These are phyloP conservation scores for Apodemia mormo DNA, from an alignment of 2,888 invertebrate genomes.

Conservation along the genomic window DNA sequence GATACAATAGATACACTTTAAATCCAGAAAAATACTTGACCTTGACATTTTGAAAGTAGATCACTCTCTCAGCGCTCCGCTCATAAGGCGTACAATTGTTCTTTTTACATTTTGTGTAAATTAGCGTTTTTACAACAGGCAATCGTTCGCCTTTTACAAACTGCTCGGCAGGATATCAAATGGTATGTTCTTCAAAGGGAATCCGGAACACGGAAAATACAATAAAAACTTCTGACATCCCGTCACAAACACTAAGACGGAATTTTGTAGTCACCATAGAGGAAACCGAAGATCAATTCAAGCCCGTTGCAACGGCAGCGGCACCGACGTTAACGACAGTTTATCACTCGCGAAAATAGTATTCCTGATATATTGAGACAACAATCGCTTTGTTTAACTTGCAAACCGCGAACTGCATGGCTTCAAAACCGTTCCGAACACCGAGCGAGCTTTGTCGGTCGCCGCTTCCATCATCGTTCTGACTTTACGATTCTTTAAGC, in stretches of 20 bases:
- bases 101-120: no score
- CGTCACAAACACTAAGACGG: neutral
- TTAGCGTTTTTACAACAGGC: no score
- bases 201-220: no score
- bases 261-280: neutral
- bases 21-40: no score
- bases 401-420: conserved; percentile 1
- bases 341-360: neutral
- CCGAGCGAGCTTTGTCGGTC: neutral
- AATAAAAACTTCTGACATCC: neutral
- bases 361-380: conserved; percentile 9
- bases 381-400: conserved; percentile 2
- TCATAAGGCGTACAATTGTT: no score
- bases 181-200: no score
- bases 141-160: no score
- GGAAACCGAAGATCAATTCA: neutral
- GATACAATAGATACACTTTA: no score
- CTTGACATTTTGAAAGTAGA: no score
- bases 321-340: neutral
- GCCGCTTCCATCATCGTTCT: neutral
- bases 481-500: conserved; percentile 3
- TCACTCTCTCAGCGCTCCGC: no score
- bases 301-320: neutral
- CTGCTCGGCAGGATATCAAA: no score
- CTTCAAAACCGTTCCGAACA: neutral